Base-by-base conservation (phyloP, 1,140 invertebrate genomes). In the Drosophila kepulauana region DNA sequence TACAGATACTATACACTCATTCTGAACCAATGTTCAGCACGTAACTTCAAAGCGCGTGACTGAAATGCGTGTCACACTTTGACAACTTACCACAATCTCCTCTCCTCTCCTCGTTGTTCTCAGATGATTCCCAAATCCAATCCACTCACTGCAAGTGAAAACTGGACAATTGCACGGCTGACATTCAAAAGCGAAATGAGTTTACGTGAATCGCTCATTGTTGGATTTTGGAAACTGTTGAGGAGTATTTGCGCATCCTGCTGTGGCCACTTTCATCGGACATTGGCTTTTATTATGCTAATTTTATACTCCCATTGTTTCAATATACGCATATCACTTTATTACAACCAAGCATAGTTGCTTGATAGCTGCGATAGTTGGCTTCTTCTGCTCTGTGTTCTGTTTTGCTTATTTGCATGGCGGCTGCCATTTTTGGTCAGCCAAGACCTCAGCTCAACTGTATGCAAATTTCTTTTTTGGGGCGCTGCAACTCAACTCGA, bases 241-340 rank as follows among this genome's bases (percentile, higher is more conserved):
- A 10, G 57, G 30, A 59, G 56, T 65, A 79, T 45, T 54, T 49
- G 58, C 51, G 54, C 49, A 71, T 56, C 48, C 56, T 25, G 25
- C 56, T 25, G 25, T 48, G 41, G n/a, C 43, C 11, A 28, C 49
- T 52, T 28, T 28, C 33, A 51, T 63, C 72, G 58, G 61, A 73
- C 63, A 78, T 79, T 89, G 84, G 70, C 85, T 89, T 89, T 89
- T 89, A 89, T 89, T 90, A 89, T 89, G 85, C 78, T 89, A 89
- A 89, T 89, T 89, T 79, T 68, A 89, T 89, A 79, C 79, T 78
- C 74, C 85, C 85, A 89, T 89, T 89, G 85, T 89, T 81, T 78
- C 68, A 68, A 68, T 77, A 70, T 68, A 88, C 85, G 78, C 85
- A 89, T 89, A 89, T 89, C 85, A 85, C 85, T 89, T 89, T 89